Evolutionary conservation across 2,888 invertebrate species (phyloP), one percentile per base, ranked within the genome.

Genomic region (Mythimna lalbum): DNA sequence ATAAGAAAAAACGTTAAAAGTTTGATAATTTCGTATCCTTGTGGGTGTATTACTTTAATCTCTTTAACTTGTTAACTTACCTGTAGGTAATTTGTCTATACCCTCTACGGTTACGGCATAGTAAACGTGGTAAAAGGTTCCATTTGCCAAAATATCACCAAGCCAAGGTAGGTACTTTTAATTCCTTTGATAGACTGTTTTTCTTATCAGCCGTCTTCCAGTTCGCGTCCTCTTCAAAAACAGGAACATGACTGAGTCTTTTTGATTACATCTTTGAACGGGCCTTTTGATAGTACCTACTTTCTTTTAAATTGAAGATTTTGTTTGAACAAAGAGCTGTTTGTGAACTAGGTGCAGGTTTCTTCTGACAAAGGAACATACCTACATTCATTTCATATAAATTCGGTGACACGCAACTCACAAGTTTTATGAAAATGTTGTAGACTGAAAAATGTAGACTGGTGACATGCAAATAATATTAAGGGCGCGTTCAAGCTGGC

Each of bases 141-240:
- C 64, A 52, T 62, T 57, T 57, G 69, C 63, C 80, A 73, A 63
- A 62, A 59, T 23, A 62, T 55, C n/a, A 57, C 55, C 72, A 74
- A 74, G 50, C 43, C 69, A 80, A 83, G 80, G 79, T 80, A 83
- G 80, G 79, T 80, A 69, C 73, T 78, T 84, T 84, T 82, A 86
- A 86, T 85, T 86, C 79, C 73, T 81, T 73, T 81, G 80, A 82
- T 81, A 84, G 73, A 85, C 68, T 76, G 73, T 68, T 59, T 73
- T 75, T 63, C 69, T 86, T 86, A 86, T 86, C 86, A 72, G 63
- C 57, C 56, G 56, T 77, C 74, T 85, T 86, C 86, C 86, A 83
- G 76, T 86, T 86, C 79, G 78, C 69, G 68, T 80, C 64, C 77
- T 85, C 83, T 73, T 80, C 76, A 79, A 67, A 75, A 83, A 81